Base-by-base conservation (phyloP, 2,113 vertebrate genomes). In the Ursus arctos region DNA sequence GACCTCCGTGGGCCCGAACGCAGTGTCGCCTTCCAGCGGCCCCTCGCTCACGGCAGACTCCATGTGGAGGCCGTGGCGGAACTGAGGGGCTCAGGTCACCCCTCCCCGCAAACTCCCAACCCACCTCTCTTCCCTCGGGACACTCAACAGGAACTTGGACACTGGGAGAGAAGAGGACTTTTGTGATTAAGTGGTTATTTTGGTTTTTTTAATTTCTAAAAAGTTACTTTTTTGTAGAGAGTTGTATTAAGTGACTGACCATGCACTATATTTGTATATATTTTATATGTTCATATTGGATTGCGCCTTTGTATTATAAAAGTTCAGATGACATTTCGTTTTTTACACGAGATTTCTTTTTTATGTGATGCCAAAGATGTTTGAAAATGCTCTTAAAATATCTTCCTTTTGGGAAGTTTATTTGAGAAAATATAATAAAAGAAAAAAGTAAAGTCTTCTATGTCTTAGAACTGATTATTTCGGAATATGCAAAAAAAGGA, bases 51-150 rank as follows among this genome's bases (percentile, higher is more conserved):
- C 99, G 3, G 97, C 99, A 0, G 99, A 99, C 98, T 99, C 99
- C 0, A 99, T 99, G 97, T 99, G 99, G 99, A 99, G 99, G 98
- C 99, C 99, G 19, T 99, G 99, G 99, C 99, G 99, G 99, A 99
- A 94, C 57, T 95, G 92, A 97, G 74, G 69, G 77, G 94, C 90
- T 88, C 93, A 6, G 81, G 57, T 87, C 87, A 36, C 4, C 72
- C 92, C 43, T 77, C 36, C 59, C 61, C 24, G 22, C 31, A n/a
- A 59, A 59, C 22, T 63, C 71, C 55, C 83, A 97, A 91, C 74
- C 0, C 7, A 49, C n/a, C 24, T 79, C n/a, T 43, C 69, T 95
- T 98, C 94, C 95, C 59, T 79, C 36, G 21, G 79, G 98, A 97
- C 95, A 91, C 81, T 97, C 57, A 94, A 96, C 98, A 98, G 76